A percentile compares a stretch with the other conserved stretches of the same genome.
phyloP scores from a whole-genome alignment of 2,888 invertebrate species.

The Heliconius sara region DNA sequence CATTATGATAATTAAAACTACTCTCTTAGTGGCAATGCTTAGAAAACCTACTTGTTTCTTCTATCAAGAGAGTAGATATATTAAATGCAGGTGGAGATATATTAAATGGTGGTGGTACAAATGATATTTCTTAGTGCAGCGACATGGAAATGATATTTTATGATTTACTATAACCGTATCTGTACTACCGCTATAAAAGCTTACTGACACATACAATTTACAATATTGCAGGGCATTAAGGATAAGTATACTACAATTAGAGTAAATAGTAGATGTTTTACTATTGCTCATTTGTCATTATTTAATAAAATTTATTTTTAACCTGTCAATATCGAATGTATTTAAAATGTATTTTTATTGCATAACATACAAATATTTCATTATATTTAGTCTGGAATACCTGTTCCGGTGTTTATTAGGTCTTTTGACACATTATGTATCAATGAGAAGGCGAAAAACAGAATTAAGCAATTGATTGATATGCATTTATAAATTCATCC shows the following conservation, averaged over 20 bases:
- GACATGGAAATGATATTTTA: conserved; percentile 2
- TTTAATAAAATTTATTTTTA: too few relatives aligned
- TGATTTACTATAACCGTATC: not conserved
- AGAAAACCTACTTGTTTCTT: not conserved
- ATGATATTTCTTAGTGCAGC: conserved; percentile 8
- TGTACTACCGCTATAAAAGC: not conserved
- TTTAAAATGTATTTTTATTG: too few relatives aligned
- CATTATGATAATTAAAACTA: not conserved
- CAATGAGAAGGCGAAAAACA: too few relatives aligned
- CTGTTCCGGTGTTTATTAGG: too few relatives aligned
- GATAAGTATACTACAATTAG: not conserved
- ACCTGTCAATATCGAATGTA: too few relatives aligned
- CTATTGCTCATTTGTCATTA: too few relatives aligned
- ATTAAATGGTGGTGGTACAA: not conserved
- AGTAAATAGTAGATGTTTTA: not conserved
- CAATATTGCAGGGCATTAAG: not conserved
- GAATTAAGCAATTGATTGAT: too few relatives aligned
- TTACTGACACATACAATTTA: conserved; percentile 8
- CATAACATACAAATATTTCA: too few relatives aligned
- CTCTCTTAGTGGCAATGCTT: not conserved
- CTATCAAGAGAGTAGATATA: too few relatives aligned
- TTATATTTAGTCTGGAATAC: too few relatives aligned
- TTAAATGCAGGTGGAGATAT: not conserved
- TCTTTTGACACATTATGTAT: too few relatives aligned
- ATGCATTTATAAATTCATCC: too few relatives aligned